These are phyloP conservation scores for Gymnoscelis rufifasciata DNA, from an alignment of 2,888 invertebrate species.

Conservation along the genomic window DNA sequence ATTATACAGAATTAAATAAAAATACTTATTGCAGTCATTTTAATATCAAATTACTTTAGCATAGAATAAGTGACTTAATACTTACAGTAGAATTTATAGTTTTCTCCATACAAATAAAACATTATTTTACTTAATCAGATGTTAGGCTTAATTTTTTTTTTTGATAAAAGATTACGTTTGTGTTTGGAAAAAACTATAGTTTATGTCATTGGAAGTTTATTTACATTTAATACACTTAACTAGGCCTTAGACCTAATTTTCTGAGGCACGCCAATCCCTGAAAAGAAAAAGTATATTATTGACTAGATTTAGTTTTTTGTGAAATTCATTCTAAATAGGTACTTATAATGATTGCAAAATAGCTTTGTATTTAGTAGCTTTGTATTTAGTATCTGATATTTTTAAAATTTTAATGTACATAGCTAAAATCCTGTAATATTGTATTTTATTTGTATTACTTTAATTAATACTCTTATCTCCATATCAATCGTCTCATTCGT, in stretches of 20 bases:
- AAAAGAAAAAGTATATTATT: conserved; percentile 32
- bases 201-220: conserved; percentile 10
- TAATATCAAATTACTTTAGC: neutral
- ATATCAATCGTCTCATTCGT: no score
- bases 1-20: neutral
- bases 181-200: neutral
- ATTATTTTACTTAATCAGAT: neutral
- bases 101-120: neutral
- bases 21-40: conserved; percentile 10
- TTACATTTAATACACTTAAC: conserved; percentile 41
- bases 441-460: no score
- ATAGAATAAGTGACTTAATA: conserved; percentile 3
- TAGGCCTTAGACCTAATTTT: conserved; percentile 70
- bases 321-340: no score
- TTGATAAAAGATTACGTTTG: no score
- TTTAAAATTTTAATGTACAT: no score
- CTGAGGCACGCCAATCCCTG: conserved; percentile 70
- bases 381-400: no score
- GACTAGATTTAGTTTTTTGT: no score
- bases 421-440: no score
- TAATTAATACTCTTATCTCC: no score
- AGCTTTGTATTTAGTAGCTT: no score
- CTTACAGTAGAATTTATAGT: neutral
- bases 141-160: no score
- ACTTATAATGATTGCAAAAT: no score